phyloP scores from a whole-genome alignment of 2,113 vertebrate genomes.

The Cryptotis parvus region DNA sequence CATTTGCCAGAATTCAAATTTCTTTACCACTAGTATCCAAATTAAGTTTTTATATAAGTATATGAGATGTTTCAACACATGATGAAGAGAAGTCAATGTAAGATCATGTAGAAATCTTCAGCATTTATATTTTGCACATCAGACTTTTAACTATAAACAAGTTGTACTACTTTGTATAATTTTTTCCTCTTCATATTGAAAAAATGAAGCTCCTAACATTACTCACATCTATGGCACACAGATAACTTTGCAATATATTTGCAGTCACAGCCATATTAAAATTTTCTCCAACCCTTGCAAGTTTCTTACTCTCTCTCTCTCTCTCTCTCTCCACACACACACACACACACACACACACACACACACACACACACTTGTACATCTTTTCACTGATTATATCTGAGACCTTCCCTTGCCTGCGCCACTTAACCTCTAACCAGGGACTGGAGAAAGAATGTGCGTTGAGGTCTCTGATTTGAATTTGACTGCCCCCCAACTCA shows the following conservation, averaged over 20 bases:
- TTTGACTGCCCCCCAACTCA: too few species aligned
- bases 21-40: background rate
- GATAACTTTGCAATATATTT: background rate
- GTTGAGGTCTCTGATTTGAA: too few species aligned
- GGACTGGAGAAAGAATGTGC: too few species aligned
- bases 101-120: background rate
- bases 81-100: slow-evolving; percentile 17
- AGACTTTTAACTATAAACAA: slow-evolving; percentile 9
- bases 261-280: background rate
- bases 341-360: background rate
- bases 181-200: slow-evolving; percentile 33
- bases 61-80: background rate
- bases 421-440: background rate
- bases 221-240: background rate
- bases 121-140: background rate
- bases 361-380: background rate
- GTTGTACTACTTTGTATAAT: background rate
- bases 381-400: background rate
- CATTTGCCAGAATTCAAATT: background rate
- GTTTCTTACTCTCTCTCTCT: too few species aligned
- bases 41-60: background rate
- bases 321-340: too few species aligned
- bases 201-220: slow-evolving; percentile 23
- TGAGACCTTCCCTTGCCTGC: background rate
- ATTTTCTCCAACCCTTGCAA: too few species aligned